phyloP scores from a whole-genome alignment of 2,113 vertebrate species.

The Ageneiosus marmoratus region DNA sequence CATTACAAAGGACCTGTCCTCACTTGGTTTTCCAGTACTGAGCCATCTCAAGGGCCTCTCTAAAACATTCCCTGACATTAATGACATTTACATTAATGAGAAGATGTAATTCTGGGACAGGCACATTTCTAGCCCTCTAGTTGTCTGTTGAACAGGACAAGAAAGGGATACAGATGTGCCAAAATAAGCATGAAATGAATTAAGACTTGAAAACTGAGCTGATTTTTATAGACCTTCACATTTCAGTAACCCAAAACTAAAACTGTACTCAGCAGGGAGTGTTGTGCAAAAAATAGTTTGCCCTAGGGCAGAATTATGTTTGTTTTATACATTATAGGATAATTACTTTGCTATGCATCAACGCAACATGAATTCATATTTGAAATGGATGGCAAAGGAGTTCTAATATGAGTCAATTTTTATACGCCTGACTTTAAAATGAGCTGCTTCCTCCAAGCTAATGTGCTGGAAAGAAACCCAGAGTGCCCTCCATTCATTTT shows the following conservation, averaged over 20 bases:
- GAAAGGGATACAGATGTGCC: conserved; percentile 48
- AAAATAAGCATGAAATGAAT: conserved; percentile 60
- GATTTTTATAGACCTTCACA: conserved; percentile 50
- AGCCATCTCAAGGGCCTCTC: conserved; percentile 42
- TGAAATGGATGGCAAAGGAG: conserved; percentile 66
- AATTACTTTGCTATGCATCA: conserved; percentile 70
- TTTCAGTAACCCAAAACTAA: conserved; percentile 58
- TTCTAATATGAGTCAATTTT: conserved; percentile 65
- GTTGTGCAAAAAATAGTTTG: conserved; percentile 27
- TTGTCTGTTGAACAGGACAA: conserved; percentile 39
- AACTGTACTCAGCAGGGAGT: conserved; percentile 40
- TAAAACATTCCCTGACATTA: conserved; percentile 56
- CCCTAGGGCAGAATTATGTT: conserved; percentile 64
- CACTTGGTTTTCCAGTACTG: conserved; percentile 33
- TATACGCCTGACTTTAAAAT: conserved; percentile 66
- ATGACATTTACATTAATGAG: conserved; percentile 65
- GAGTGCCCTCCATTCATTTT: conserved; percentile 61
- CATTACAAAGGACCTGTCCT: conserved; percentile 41
- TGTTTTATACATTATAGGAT: conserved; percentile 65
- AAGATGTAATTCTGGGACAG: conserved; percentile 56
- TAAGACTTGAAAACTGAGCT: conserved; percentile 48
- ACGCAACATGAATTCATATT: conserved; percentile 66
- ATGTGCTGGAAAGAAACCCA: conserved; percentile 68
- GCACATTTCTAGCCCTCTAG: conserved; percentile 51
- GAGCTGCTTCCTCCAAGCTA: conserved; percentile 66